Conservation (phyloP, 2,797 vertebrate genomes). For the Lacerta bilineata region DNA sequence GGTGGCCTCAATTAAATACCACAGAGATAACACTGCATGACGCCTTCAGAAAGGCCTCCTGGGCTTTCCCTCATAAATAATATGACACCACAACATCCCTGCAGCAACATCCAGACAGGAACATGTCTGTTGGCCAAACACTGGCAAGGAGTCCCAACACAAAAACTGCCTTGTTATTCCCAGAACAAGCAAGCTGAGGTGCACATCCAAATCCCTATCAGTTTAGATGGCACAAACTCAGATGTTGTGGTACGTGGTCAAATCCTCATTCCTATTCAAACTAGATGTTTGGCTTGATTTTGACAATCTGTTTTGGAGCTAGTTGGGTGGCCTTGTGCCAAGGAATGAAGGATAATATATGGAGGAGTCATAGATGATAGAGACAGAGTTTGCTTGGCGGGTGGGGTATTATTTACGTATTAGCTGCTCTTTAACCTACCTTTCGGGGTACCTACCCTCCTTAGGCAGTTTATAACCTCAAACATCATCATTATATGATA, state of each 20-base stretch:
- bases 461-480: neutral
- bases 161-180: neutral
- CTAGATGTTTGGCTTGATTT: neutral
- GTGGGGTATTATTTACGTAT: neutral
- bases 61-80: neutral
- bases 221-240: neutral
- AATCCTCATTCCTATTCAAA: conserved; percentile 5
- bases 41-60: neutral
- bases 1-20: neutral
- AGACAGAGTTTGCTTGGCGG: neutral
- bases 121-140: conserved; percentile 11
- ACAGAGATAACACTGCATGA: neutral
- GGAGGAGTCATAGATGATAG: conserved; percentile 11
- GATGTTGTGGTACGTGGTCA: neutral
- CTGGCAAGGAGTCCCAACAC: neutral
- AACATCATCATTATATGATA: neutral
- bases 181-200: too few relatives aligned
- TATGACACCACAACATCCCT: neutral
- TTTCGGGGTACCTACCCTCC: neutral
- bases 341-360: neutral
- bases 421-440: neutral
- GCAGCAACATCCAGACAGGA: neutral
- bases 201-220: neutral
- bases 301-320: conserved; percentile 19
- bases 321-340: neutral